Conservation (phyloP, 2,113 vertebrate species). For the Elaphurus davidianus region DNA sequence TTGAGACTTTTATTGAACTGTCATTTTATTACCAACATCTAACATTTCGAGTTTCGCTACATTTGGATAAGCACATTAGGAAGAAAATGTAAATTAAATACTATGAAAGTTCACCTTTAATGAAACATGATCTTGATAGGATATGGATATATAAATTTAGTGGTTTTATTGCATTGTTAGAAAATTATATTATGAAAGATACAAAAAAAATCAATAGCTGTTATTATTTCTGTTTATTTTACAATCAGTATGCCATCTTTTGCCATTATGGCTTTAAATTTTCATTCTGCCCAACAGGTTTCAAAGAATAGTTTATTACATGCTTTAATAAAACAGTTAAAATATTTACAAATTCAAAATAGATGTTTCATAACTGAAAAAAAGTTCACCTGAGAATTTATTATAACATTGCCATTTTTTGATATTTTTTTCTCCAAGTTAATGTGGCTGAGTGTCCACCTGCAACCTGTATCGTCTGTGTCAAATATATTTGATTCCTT, state of each 20-base stretch:
- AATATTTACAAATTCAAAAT: slow-evolving; percentile 84
- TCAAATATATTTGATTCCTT: slow-evolving; percentile 66
- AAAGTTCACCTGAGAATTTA: slow-evolving; percentile 85
- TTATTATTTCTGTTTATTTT: slow-evolving; percentile 80
- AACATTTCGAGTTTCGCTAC: slow-evolving; percentile 15
- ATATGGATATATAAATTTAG: slow-evolving; percentile 74
- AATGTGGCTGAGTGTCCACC: slow-evolving; percentile 62
- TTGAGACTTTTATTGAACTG: slow-evolving; percentile 59
- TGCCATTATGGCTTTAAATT: slow-evolving; percentile 78
- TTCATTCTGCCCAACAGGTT: slow-evolving; percentile 71
- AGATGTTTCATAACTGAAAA: slow-evolving; percentile 71
- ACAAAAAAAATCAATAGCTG: slow-evolving; percentile 80
- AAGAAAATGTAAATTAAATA: slow-evolving; percentile 64
- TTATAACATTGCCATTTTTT: slow-evolving; percentile 70
- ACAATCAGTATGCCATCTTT: slow-evolving; percentile 80
- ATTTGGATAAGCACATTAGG: slow-evolving; percentile 27
- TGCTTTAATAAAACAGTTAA: slow-evolving; percentile 83
- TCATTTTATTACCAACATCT: slow-evolving; percentile 31
- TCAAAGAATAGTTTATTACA: slow-evolving; percentile 81
- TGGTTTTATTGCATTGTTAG: slow-evolving; percentile 84
- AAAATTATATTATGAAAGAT: slow-evolving; percentile 86
- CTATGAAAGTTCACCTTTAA: slow-evolving; percentile 69
- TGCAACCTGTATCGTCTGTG: slow-evolving; percentile 68
- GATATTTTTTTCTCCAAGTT: slow-evolving; percentile 73
- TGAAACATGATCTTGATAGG: slow-evolving; percentile 78